Conservation (phyloP, 2,888 invertebrate genomes). For the Eupithecia centaureata region DNA sequence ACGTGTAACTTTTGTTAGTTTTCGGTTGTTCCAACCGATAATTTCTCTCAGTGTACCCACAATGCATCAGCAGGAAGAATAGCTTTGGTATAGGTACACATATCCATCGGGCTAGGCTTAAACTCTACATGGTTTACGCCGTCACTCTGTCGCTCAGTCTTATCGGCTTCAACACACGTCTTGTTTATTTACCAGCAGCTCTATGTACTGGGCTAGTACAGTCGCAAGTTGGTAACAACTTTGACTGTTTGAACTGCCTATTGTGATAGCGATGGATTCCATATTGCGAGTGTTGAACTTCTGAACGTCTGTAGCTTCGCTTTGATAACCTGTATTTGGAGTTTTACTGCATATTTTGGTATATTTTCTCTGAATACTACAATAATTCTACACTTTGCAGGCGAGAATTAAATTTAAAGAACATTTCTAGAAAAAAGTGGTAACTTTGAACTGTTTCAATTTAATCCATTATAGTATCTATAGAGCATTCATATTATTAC, state of each 20-base stretch:
- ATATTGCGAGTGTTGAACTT: conserved; percentile 26
- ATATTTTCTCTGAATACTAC: background rate
- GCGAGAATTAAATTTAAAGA: background rate
- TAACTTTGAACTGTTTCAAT: background rate
- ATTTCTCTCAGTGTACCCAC: background rate
- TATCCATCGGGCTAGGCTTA: conserved; percentile 15
- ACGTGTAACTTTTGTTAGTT: no score
- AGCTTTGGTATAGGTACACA: background rate
- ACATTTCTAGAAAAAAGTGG: background rate
- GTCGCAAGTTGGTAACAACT: conserved; percentile 53
- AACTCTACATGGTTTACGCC: conserved; percentile 42
- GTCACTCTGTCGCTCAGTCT: conserved; percentile 59
- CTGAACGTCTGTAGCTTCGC: conserved; percentile 3
- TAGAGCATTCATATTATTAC: conserved; percentile 19
- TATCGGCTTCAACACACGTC: conserved; percentile 78
- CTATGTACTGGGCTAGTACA: conserved; percentile 54
- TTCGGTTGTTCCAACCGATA: no score
- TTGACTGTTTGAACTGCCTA: conserved; percentile 55
- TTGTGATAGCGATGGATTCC: conserved; percentile 27
- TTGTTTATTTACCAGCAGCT: conserved; percentile 79
- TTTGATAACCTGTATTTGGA: background rate
- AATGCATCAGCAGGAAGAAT: background rate
- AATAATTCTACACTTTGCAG: background rate
- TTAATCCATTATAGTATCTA: background rate
- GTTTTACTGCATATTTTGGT: background rate